Base-by-base conservation (phyloP, 2,888 invertebrate species). In the Corythucha ciliata region DNA sequence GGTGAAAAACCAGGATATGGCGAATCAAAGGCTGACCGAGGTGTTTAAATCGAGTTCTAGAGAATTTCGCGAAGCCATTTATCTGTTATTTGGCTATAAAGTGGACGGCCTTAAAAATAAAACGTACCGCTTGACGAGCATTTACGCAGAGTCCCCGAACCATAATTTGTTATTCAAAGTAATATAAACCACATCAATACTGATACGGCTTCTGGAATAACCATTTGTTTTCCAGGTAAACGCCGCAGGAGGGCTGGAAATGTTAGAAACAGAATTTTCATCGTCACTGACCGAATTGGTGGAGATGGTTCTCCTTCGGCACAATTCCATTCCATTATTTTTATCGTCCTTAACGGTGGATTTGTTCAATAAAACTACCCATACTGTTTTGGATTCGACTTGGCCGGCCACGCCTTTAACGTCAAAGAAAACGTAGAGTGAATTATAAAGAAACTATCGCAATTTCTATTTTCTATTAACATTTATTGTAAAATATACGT, bases 271-370 rank as follows among this genome's bases (percentile, higher is more conserved):
- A 0, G 78, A 82, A 1, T 93, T 85, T 66, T 88, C 90, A 0
- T 70, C 76, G 1, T 79, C 80, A 0, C 67, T 92, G 0, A 76
- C 74, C 8, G 78, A 81, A 8, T 69, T 88, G 59, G 83, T 92
- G 39, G 82, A 86, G 57, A 68, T 80, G 26, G 84, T 91, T 65
- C 71, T 93, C 21, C 78, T 79, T 49, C 78, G 79, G 22, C 85
- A 88, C 60, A 78, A 83, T 62, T 91, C 90, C 37, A 83, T 91
- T 55, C 93, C 93, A 0, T 79, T 86, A 62, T 93, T 93, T 70
- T 74, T 93, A 2, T 83, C 86, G 62, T 79, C 84, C 0, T 74
- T 93, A 4, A 93, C 92, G 0, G 72, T 85, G 64, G 86, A 91
- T 55, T 73, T 93, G 3, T 90, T 86, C 63, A 80, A 79, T 55